Evolutionary conservation across 2,797 vertebrate genomes (phyloP), one percentile per base, ranked within the genome.

Genomic region (Micropoecilia bifurca): DNA sequence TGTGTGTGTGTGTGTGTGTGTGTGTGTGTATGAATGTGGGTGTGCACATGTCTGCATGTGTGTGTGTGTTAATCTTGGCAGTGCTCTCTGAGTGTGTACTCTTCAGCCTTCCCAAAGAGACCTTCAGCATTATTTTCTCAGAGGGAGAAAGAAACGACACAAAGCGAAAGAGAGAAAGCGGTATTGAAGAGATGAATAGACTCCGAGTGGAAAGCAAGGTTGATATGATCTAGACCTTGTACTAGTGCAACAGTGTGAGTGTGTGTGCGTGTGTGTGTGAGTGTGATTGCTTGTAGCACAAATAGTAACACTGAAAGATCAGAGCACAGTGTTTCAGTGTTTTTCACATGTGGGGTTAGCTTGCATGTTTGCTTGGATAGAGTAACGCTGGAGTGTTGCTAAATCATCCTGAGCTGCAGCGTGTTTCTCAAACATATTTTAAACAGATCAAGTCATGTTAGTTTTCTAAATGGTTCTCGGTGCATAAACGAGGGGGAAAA

Each of bases 1-100:
- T 80, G 47, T 66, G 36, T 75, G 78, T 79, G 75, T 80, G 84
- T 83, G 20, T 13, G 33, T 75, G 9, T 61, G 84, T 78, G 22
- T 3, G 81, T 88, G 87, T 76, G 86, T 68, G 89, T 78, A n/a
- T n/a, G n/a, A n/a, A n/a, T n/a, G n/a, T n/a, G n/a, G 77, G 85
- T 75, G 89, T 79, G 77, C 87, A 82, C 57, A 71, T 74, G 80
- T 75, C 50, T 80, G 46, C 81, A 57, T 53, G 13, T 80, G 47
- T 66, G 36, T 78, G 81, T 68, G 87, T 84, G 84, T 91, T 89
- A 79, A 88, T 92, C 88, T 92, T 89, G 92, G 90, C 82, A 83
- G 73, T 77, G 76, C 79, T 83, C 78, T 83, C 81, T 79, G 80
- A 86, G 73, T 85, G 87, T 88, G 86, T 86, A 80, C 86, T 88